These are phyloP conservation scores for Lydus trimaculatus DNA, from an alignment of 2,888 invertebrate genomes.

Conservation along the genomic window DNA sequence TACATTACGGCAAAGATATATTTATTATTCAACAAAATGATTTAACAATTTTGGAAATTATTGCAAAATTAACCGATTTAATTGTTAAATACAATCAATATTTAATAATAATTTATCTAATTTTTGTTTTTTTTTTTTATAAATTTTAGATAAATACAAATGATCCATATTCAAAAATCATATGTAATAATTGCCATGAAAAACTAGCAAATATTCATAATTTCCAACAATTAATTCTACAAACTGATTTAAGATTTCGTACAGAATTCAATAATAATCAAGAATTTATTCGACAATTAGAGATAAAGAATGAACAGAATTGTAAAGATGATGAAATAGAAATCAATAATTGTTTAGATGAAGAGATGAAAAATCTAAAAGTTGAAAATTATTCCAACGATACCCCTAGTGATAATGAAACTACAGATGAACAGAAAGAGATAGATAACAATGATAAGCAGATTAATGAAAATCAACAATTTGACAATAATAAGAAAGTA, in stretches of 20 bases:
- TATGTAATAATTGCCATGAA: neutral
- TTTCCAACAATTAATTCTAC: neutral
- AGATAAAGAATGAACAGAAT: too few species aligned
- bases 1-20: neutral
- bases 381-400: too few species aligned
- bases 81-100: neutral
- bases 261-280: too few species aligned
- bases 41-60: neutral
- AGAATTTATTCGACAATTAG: neutral
- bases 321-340: too few species aligned
- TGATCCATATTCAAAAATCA: neutral
- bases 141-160: neutral
- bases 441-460: neutral
- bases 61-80: neutral
- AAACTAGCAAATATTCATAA: neutral
- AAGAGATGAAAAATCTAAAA: too few species aligned
- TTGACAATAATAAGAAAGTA: neutral
- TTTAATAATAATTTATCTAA: neutral
- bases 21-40: neutral
- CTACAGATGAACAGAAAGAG: neutral
- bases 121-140: neutral
- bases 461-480: neutral
- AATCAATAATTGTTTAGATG: too few species aligned
- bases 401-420: too few species aligned
- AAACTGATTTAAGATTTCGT: neutral